Base-by-base conservation (phyloP, 2,113 vertebrate genomes). In the Protobothrops mucrosquamatus region DNA sequence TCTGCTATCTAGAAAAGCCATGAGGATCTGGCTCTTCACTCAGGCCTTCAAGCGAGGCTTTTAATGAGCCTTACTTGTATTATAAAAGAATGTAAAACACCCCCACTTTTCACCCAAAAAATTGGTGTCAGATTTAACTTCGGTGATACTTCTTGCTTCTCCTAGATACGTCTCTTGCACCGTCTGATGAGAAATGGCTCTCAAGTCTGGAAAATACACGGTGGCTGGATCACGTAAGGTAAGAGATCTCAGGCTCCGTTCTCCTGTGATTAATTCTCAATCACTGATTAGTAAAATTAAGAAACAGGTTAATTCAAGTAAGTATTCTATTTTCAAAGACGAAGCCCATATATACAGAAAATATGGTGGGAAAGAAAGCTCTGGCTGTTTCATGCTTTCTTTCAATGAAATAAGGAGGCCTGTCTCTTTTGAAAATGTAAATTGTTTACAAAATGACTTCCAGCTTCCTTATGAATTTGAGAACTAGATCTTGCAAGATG, bases 211-310 rank as follows among this genome's bases (percentile, higher is more conserved):
- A 99, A 94, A 98, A 97, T 56, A 99, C 98, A 0, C 98, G 94
- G 86, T 99, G 99, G 99, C 94, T 99, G 74, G 98, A 99, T 89
- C 98, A 98, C 0, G 97, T 97, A 87, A 98, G 98, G 99, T 99
- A 98, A 94, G 94, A 0, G 0, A 4, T 39, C 69, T 81, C 18
- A 39, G 69, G 18, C 69, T 22, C 8, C 8, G 74, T 9, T 43
- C 43, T 43, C 74, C 74, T 3, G 8, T 22, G 7, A 43, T 43
- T 39, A 81, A 81, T 18, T 43, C 34, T 39, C 34, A 81, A 22
- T 22, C 74, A 43, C 74, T 20, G 74, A 43, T 10, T 10, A 39
- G 3, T 29, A 29, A 64, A 29, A 81, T 81, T 81, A 39, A 81
- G 7, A 81, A 22, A 43, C 18, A 81, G 34, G 3, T 81, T 43